Evolutionary conservation across 2,797 vertebrate species (phyloP), one percentile per base, ranked within the genome.

Genomic region (Parauchenoglanis ngamensis): DNA sequence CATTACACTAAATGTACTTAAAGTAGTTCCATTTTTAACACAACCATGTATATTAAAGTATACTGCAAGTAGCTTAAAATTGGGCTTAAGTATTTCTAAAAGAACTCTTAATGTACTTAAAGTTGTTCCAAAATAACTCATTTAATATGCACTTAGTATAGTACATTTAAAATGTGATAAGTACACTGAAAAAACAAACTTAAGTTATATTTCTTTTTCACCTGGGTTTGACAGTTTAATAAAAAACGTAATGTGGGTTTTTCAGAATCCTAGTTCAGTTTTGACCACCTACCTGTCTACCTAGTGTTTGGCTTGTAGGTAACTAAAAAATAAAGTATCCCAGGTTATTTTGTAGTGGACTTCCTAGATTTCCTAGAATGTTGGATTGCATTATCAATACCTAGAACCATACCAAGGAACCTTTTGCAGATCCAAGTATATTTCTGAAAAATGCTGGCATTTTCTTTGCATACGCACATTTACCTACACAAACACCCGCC

Each of bases 371-470:
- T 88, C 72, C 88, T 78, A 85, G 82, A 52, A 89, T 90, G 87
- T 90, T 79, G 81, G 89, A 90, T 86, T 89, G 88, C 88, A 59
- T 86, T 89, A 85, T 91, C 89, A 88, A 90, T 90, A 92, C 84
- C 86, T 89, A 82, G 83, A 92, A 59, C 19, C 19, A 28, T 59
- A 88, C 90, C 90, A 90, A 79, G 63, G 75, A 88, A 89, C 82
- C 72, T 91, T 94, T 92, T 91, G 75, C 85, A 89, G 87, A 86
- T 86, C 81, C 85, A 75, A 91, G 91, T 92, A 87, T 90, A 90
- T 90, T 92, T 90, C 87, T 85, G 57, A 90, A 89, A 86, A 89
- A 86, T 90, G 81, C 85, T 91, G 88, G 87, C 81, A 82, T 87
- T 25, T 63, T 75, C n/a, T 68, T 54, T 35, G 15, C 56, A 49